Conservation (phyloP, 2,113 vertebrate genomes). For the Grallaria varia region DNA sequence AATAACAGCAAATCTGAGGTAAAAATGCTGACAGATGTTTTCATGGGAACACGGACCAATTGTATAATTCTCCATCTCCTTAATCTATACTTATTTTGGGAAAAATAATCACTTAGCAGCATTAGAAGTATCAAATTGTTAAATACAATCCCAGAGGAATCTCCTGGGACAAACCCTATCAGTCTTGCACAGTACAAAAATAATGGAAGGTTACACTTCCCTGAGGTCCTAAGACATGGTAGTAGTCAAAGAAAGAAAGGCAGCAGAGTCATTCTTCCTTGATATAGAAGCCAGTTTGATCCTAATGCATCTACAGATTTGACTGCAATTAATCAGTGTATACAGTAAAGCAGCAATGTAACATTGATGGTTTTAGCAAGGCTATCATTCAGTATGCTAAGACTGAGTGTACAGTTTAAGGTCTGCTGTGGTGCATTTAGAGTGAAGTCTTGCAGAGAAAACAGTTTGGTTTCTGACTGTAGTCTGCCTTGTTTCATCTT, state of each 20-base stretch:
- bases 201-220: not conserved
- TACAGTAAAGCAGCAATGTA: not conserved
- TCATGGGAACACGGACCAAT: not conserved
- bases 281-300: not conserved
- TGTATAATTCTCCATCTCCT: not conserved
- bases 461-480: not conserved
- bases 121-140: not conserved
- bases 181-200: not conserved
- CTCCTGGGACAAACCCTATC: not conserved
- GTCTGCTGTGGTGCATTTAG: not conserved
- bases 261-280: not conserved
- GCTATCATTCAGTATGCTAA: not conserved
- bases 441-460: not conserved
- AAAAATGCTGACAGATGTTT: not conserved
- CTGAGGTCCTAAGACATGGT: not conserved
- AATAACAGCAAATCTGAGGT: not conserved
- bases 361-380: not conserved
- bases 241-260: not conserved
- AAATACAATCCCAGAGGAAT: not conserved
- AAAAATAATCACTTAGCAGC: not conserved
- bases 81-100: not conserved
- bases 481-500: not conserved
- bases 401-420: not conserved
- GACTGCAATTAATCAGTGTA: conserved; percentile 2
- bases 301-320: not conserved